Evolutionary conservation across 2,113 vertebrate genomes (phyloP).

Genomic region (Silurus glanis): DNA sequence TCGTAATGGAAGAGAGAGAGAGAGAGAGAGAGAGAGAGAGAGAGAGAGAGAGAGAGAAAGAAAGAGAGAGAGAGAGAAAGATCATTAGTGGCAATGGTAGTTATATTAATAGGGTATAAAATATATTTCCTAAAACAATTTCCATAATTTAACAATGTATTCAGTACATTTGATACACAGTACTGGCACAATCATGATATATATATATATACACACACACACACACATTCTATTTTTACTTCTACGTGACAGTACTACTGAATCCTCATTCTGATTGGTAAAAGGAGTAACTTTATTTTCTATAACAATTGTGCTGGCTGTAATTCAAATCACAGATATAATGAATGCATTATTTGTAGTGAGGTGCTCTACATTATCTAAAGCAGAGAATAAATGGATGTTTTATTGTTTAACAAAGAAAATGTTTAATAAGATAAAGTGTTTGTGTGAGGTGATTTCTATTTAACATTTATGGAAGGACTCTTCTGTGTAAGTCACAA

Average conservation of each 20-base stretch:
- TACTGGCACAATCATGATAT: not conserved
- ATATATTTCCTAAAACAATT: conserved; percentile 4
- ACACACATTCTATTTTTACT: too few species aligned
- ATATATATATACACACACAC: not conserved
- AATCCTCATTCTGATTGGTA: too few species aligned
- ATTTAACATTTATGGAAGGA: not conserved
- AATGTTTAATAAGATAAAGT: not conserved
- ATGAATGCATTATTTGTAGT: too few species aligned
- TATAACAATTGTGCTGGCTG: too few species aligned
- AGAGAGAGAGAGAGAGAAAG: conserved; percentile 5
- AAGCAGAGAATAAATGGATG: not conserved
- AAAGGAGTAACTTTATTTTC: too few species aligned
- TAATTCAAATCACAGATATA: too few species aligned
- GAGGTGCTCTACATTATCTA: not conserved
- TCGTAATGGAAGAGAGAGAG: conserved; percentile 3
- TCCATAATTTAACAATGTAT: not conserved
- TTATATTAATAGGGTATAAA: conserved; percentile 12
- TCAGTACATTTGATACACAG: not conserved
- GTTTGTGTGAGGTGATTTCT: not conserved
- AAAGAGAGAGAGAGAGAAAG: not conserved
- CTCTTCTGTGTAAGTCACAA: not conserved
- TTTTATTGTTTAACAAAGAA: not conserved
- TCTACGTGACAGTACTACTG: too few species aligned
- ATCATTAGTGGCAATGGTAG: conserved; percentile 11
- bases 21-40: conserved; percentile 11